Base-by-base conservation (phyloP, 2,888 invertebrate species). In the Pterobdella sp. region DNA sequence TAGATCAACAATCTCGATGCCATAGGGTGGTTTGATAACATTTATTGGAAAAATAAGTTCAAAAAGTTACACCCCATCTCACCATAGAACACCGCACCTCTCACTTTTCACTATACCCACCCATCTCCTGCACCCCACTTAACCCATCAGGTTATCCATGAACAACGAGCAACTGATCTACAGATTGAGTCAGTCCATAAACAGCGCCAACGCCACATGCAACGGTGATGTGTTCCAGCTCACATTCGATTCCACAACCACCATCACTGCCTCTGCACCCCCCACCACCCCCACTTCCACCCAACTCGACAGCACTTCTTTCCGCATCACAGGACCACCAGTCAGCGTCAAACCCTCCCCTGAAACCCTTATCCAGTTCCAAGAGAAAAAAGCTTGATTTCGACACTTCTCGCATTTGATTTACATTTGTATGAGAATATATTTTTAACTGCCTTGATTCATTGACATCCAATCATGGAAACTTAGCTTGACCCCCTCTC, bases 111-210 rank as follows among this genome's bases (percentile, higher is more conserved):
- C 42, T 18, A 42, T 18, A 7, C 42, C 42, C 42, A 42, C 42
- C 42, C 42, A 14, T 18, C 42, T 14, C 42, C 7, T 14, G 10
- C 42, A 42, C 42, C 42, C 42, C 91, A 77, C 90, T 91, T 79
- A 88, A 90, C 75, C 86, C 42, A 14, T 18, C 60, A 56, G 92
- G 1, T 84, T 93, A 65, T 88, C 88, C 1, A 90, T 91, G 80
- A 88, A 91, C 81, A 93, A 93, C 81, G 94, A 94, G 84, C 92
- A 93, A 84, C 87, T 94, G 1, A 88, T 90, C 79, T 94, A 91
- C 88, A 90, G 90, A 81, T 87, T 94, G 74, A 87, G 90, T 79
- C 91, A 92, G 82, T 36, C 71, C 0, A 35, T 71, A 10, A 60
- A 35, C 32, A 35, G 35, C 56, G 34, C 29, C 35, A 36, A 63